These are phyloP conservation scores for Leptopilina syphax DNA, from an alignment of 2,888 invertebrate species.

Conservation along the genomic window DNA sequence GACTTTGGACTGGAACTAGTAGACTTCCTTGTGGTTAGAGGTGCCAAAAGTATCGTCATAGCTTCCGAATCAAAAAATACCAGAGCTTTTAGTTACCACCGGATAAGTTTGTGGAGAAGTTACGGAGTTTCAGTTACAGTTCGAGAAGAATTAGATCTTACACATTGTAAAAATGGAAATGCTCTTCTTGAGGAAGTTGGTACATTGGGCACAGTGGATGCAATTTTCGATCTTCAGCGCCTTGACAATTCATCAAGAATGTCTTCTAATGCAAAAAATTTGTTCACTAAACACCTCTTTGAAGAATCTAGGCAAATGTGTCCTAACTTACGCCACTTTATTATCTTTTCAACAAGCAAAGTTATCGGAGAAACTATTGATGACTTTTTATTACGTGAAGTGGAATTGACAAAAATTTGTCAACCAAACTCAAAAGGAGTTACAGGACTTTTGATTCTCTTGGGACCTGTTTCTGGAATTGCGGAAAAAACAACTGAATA, in stretches of 20 bases:
- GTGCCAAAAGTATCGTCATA: constrained; percentile 53
- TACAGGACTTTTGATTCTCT: constrained; percentile 25
- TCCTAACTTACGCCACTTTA: constrained; percentile 45
- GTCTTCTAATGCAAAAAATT: background rate
- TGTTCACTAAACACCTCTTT: constrained; percentile 46
- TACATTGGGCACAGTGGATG: constrained; percentile 48
- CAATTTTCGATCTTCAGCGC: constrained; percentile 53
- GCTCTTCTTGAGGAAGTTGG: constrained; percentile 49
- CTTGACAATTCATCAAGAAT: background rate
- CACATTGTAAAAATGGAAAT: constrained; percentile 46
- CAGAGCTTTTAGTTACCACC: constrained; percentile 44
- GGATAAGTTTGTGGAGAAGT: constrained; percentile 50
- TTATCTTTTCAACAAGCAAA: constrained; percentile 46
- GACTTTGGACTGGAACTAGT: constrained; percentile 70
- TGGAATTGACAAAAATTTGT: constrained; percentile 26
- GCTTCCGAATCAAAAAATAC: constrained; percentile 43
- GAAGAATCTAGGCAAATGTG: constrained; percentile 49
- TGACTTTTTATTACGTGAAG: background rate
- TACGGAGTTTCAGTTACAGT: constrained; percentile 47
- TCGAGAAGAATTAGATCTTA: constrained; percentile 44
- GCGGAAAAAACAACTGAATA: background rate
- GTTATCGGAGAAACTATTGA: background rate
- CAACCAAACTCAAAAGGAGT: constrained; percentile 37
- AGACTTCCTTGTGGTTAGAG: constrained; percentile 54
- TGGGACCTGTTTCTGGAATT: background rate